Percentiles rank a stretch among this genome's conserved stretches.
phyloP scores from a whole-genome alignment of 2,888 invertebrate species.

The Leucophora obtusa region DNA sequence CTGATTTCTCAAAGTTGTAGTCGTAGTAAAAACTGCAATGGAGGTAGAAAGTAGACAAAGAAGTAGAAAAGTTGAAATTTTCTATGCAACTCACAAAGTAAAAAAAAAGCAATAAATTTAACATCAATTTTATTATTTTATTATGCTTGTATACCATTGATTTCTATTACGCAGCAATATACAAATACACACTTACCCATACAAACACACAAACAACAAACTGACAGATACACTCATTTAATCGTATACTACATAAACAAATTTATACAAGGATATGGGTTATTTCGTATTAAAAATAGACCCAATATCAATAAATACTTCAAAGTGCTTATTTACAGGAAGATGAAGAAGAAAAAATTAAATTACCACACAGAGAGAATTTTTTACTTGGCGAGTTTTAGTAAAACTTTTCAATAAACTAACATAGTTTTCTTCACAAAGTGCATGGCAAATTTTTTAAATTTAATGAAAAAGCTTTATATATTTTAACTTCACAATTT shows the following conservation, averaged over 20 bases:
- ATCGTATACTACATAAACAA: slow-evolving; percentile 18
- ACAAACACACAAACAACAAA: neutral
- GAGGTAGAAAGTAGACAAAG: neutral
- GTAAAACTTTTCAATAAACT: too few relatives aligned
- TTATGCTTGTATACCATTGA: slow-evolving; percentile 57
- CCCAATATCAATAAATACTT: too few relatives aligned
- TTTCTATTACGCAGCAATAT: slow-evolving; percentile 42
- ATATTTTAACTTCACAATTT: too few relatives aligned
- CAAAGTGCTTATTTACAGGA: too few relatives aligned
- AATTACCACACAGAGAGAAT: too few relatives aligned
- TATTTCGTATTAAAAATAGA: too few relatives aligned
- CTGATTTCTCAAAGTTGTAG: slow-evolving; percentile 56
- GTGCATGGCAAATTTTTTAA: too few relatives aligned
- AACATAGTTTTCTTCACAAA: too few relatives aligned
- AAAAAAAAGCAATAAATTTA: slow-evolving; percentile 57
- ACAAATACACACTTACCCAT: slow-evolving; percentile 1
- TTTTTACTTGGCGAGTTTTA: too few relatives aligned
- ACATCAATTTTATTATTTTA: slow-evolving; percentile 63
- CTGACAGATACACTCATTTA: slow-evolving; percentile 25
- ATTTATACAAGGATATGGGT: slow-evolving; percentile 9
- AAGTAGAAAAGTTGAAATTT: slow-evolving; percentile 21
- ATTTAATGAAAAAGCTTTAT: too few relatives aligned
- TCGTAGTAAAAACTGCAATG: slow-evolving; percentile 7
- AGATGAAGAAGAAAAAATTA: too few relatives aligned
- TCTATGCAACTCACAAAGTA: slow-evolving; percentile 39